Percentiles rank a stretch among this genome's conserved stretches.
Evolutionary conservation across 2,797 vertebrate genomes (phyloP).

Genomic region (Hydrocynus forskahlii): DNA sequence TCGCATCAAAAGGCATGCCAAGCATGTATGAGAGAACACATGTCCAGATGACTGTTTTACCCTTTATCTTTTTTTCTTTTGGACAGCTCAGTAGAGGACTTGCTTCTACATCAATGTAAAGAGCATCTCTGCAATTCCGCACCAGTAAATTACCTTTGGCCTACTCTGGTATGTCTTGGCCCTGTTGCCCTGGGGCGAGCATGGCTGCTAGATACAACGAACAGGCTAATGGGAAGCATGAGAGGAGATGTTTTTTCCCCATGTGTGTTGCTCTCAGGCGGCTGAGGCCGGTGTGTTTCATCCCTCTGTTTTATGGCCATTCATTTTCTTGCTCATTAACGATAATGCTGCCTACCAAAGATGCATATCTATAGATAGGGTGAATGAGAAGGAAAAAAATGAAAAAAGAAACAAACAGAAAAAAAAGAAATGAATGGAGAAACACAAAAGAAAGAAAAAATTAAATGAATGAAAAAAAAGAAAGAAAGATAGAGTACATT

Average conservation of each 20-base stretch:
- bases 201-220: slow-evolving; percentile 1
- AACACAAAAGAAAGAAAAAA: too few relatives aligned
- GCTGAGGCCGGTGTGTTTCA: slow-evolving; percentile 1
- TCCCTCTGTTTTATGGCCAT: background rate
- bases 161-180: background rate
- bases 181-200: background rate
- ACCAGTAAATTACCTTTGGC: slow-evolving; percentile 7
- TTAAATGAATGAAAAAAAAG: too few relatives aligned
- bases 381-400: background rate
- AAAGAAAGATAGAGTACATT: background rate
- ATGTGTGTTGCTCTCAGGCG: background rate
- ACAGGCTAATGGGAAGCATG: slow-evolving; percentile 2
- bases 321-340: background rate
- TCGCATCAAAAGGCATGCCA: slow-evolving; percentile 24
- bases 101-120: background rate
- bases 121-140: background rate
- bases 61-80: background rate
- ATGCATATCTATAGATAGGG: background rate
- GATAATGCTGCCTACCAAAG: background rate
- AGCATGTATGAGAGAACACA: slow-evolving; percentile 5
- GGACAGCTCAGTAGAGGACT: slow-evolving; percentile 1
- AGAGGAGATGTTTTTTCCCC: background rate
- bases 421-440: too few relatives aligned
- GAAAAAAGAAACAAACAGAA: background rate
- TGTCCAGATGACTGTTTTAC: background rate